A percentile compares a stretch with the other conserved stretches of the same genome.
These are phyloP conservation scores for Halocynthia roretzi DNA, from an alignment of 23 tunicate species.

Conservation along the genomic window DNA sequence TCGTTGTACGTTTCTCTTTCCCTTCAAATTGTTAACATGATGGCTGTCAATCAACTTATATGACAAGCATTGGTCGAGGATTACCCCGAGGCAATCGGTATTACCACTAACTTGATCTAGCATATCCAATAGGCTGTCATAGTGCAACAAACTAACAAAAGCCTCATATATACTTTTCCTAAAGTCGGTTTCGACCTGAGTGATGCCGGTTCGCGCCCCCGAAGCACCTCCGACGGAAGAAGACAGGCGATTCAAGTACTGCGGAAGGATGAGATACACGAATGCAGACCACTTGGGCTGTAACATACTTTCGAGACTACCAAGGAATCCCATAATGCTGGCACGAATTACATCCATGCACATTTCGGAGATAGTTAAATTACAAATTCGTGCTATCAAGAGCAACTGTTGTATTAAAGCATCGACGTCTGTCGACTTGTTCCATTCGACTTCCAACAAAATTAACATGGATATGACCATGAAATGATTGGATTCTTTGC, in stretches of 20 bases:
- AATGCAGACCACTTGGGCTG: slow-evolving; percentile 65
- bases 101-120: slow-evolving; percentile 53
- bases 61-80: slow-evolving; percentile 37
- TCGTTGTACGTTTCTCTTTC: slow-evolving; percentile 2
- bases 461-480: slow-evolving; percentile 14
- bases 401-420: slow-evolving; percentile 54
- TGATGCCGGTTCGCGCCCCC: neutral
- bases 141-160: slow-evolving; percentile 16
- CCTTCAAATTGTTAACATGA: slow-evolving; percentile 8
- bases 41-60: slow-evolving; percentile 18
- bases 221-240: neutral
- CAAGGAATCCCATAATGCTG: slow-evolving; percentile 63
- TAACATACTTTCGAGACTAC: slow-evolving; percentile 6
- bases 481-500: slow-evolving; percentile 22
- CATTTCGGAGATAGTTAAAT: slow-evolving; percentile 31
- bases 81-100: slow-evolving; percentile 33
- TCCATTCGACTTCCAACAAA: slow-evolving; percentile 51
- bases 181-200: slow-evolving; percentile 15
- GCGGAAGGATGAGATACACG: slow-evolving; percentile 48
- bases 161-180: slow-evolving; percentile 32
- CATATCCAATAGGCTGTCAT: slow-evolving; percentile 56
- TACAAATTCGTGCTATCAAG: slow-evolving; percentile 55
- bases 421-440: slow-evolving; percentile 44
- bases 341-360: slow-evolving; percentile 37
- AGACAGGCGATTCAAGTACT: slow-evolving; percentile 28